Conservation (phyloP, 2,888 invertebrate species). For the Cryptocephalus moraei region DNA sequence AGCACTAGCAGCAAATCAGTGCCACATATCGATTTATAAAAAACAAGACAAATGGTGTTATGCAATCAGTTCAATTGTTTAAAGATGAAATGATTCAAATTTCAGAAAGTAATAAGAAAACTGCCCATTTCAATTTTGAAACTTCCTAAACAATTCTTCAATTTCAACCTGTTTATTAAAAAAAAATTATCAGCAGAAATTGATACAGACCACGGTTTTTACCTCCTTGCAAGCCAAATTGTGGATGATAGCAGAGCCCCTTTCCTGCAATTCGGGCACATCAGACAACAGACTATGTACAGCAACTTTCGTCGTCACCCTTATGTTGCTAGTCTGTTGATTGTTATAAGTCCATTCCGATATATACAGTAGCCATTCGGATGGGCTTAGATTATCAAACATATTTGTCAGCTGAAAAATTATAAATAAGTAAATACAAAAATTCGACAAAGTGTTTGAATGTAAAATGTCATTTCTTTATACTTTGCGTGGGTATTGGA, state of each 20-base stretch:
- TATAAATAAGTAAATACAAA: not conserved
- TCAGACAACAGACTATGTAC: constrained; percentile 75
- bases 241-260: constrained; percentile 78
- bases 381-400: constrained; percentile 79
- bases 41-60: too few species aligned
- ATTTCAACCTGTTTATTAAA: not conserved
- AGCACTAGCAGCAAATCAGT: too few species aligned
- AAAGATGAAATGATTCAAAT: too few species aligned
- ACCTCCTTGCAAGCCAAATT: constrained; percentile 93
- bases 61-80: too few species aligned
- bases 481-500: too few species aligned
- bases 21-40: too few species aligned
- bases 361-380: constrained; percentile 89
- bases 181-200: constrained; percentile 13
- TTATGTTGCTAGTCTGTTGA: constrained; percentile 73
- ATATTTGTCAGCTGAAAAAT: constrained; percentile 72
- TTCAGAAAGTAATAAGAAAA: too few species aligned
- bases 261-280: constrained; percentile 59
- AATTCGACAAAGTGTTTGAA: constrained; percentile 5
- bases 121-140: too few species aligned
- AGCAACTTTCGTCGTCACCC: constrained; percentile 83
- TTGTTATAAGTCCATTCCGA: constrained; percentile 79
- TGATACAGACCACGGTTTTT: constrained; percentile 91
- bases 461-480: not conserved
- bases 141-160: too few species aligned